A percentile compares a stretch with the other conserved stretches of the same genome.
Evolutionary conservation across 2,113 vertebrate species (phyloP).

Genomic region (Panthera uncia): DNA sequence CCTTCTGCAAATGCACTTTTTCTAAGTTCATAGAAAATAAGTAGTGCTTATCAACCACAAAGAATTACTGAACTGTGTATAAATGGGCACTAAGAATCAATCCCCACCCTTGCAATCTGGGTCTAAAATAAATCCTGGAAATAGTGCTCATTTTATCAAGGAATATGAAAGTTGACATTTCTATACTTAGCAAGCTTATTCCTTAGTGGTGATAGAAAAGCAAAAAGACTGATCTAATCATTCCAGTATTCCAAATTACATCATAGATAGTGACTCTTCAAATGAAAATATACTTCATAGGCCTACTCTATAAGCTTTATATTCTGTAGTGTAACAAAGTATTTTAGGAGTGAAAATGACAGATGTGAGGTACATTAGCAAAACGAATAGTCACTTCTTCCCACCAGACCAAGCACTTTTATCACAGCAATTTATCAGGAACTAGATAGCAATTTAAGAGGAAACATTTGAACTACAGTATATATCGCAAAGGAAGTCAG

Average conservation of each 20-base stretch:
- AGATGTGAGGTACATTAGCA: constrained; percentile 60
- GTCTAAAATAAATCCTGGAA: constrained; percentile 69
- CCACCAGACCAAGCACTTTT: constrained; percentile 63
- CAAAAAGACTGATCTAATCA: constrained; percentile 55
- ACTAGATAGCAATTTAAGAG: constrained; percentile 58
- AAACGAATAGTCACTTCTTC: constrained; percentile 69
- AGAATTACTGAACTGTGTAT: constrained; percentile 23
- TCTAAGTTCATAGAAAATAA: constrained; percentile 49
- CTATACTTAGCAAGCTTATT: constrained; percentile 54
- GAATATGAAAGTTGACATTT: constrained; percentile 60
- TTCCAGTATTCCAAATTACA: constrained; percentile 60
- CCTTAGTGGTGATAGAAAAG: background rate
- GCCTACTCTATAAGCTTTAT: constrained; percentile 42
- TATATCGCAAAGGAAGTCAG: constrained; percentile 30
- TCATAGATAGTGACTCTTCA: constrained; percentile 52
- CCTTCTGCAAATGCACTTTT: constrained; percentile 10
- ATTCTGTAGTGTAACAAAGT: constrained; percentile 34
- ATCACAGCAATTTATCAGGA: constrained; percentile 68
- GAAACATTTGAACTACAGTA: constrained; percentile 38
- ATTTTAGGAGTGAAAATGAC: constrained; percentile 62
- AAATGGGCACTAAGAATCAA: background rate
- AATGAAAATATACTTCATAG: constrained; percentile 55
- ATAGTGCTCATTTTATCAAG: constrained; percentile 50
- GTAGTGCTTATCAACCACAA: constrained; percentile 28
- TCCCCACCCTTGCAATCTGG: constrained; percentile 33